Conservation (phyloP, 2,113 vertebrate species). For the Ia io region DNA sequence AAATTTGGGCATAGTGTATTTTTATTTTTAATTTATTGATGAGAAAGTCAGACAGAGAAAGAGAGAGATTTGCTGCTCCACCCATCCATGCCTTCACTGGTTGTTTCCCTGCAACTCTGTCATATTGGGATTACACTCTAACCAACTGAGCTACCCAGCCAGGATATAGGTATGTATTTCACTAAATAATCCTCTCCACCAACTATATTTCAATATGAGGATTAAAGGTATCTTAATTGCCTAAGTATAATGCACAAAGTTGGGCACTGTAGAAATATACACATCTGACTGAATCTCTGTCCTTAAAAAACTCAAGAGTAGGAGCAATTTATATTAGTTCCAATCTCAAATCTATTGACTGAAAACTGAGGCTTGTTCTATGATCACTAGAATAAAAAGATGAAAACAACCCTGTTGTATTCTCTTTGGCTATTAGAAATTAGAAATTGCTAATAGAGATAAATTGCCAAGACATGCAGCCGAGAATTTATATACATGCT, state of each 20-base stretch:
- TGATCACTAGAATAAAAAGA: not conserved
- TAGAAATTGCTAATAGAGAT: constrained; percentile 40
- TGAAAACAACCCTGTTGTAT: not conserved
- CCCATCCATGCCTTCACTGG: not conserved
- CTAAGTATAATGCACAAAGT: not conserved
- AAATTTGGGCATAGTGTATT: not conserved
- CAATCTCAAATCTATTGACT: not conserved
- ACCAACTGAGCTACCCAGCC: not conserved
- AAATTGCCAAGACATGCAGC: constrained; percentile 34
- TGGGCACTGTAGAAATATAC: not conserved
- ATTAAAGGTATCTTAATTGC: not conserved
- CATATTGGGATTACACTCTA: not conserved
- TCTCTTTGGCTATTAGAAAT: constrained; percentile 9
- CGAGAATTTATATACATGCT: not conserved
- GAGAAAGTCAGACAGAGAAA: not conserved
- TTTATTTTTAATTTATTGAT: not conserved
- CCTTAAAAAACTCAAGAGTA: not conserved
- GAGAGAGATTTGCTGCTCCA: not conserved
- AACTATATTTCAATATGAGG: not conserved
- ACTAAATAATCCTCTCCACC: not conserved
- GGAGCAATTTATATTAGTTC: not conserved
- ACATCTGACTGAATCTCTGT: not conserved
- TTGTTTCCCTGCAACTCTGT: not conserved
- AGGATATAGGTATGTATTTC: not conserved
- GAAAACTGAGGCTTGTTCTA: not conserved